Base-by-base conservation (phyloP, 2,797 vertebrate genomes). In the Danio choprae region DNA sequence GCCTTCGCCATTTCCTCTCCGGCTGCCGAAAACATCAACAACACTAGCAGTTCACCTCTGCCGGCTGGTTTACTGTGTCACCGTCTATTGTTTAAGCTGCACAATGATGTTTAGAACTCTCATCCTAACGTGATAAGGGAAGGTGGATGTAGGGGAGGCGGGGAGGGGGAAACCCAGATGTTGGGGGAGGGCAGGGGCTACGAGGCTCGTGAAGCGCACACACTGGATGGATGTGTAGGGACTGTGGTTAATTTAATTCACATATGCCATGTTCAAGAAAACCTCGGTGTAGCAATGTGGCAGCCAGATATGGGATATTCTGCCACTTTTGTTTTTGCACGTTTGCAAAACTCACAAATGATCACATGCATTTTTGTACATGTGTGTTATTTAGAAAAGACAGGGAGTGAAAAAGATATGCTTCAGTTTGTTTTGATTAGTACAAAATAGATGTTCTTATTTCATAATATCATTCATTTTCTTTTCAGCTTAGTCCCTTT, bases 81-180 rank as follows among this genome's bases (percentile, higher is more conserved):
- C 38, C 22, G 16, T 18, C 80, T 50, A 85, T 89, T 89, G 86
- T 87, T 83, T 51, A 41, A 77, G 64, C 71, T 75, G 43, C 58
- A 86, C 83, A 87, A 82, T 87, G 74, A 80, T 80, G 84, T 85
- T 84, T 83, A 76, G 75, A 62, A 67, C 60, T 60, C 29, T 64
- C 20, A 3, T 65, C 55, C 58, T 20, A 20, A n/a, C 15, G 10
- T 13, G 58, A 64, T 64, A 74, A 64, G 22, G 9, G 71, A 55
- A 80, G 77, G 70, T 79, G 82, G 76, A 74, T 68, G 77, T 60
- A 22, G 22, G 55, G 68, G 64, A 60, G 70, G 22, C 20, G n/a
- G 51, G 13, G 43, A 8, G 78, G 51, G 22, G 62, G 74, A 74
- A 50, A 36, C 9, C 56, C 59, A 60, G 38, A 43, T 15, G 16